These are phyloP conservation scores for Zaprionus africanus DNA, from an alignment of 1,140 invertebrate species.

Conservation along the genomic window DNA sequence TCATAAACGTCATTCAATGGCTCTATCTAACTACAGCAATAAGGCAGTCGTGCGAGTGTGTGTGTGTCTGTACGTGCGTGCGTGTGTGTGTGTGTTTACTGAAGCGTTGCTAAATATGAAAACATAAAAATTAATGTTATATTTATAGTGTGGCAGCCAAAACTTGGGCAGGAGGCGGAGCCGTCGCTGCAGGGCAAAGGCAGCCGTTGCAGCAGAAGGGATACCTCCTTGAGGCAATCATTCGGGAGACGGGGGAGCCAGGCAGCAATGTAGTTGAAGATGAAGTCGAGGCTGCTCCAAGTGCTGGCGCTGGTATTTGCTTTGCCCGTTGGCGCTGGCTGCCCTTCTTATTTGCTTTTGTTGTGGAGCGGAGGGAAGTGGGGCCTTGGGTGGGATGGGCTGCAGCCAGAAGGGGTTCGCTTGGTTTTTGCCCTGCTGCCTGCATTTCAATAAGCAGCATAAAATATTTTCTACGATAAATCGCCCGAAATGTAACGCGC, in stretches of 20 bases:
- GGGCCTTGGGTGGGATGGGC: neutral
- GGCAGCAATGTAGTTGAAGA: constrained; percentile 8
- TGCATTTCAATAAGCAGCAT: constrained; percentile 75
- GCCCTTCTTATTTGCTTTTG: constrained; percentile 49
- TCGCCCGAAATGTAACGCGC: constrained; percentile 49
- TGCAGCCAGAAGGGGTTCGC: constrained; percentile 16
- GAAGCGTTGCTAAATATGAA: constrained; percentile 80
- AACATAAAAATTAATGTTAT: constrained; percentile 82
- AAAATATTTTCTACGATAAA: constrained; percentile 71
- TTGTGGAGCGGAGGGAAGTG: constrained; percentile 8
- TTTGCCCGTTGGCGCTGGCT: constrained; percentile 50
- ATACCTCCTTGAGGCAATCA: neutral
- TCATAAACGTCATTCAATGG: constrained; percentile 80
- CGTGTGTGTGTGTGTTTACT: constrained; percentile 62
- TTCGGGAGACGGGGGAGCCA: neutral
- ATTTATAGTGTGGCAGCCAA: constrained; percentile 79
- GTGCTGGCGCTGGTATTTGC: constrained; percentile 56
- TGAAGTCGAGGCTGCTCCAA: constrained; percentile 46
- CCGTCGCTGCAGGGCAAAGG: constrained; percentile 67
- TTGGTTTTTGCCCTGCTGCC: constrained; percentile 32
- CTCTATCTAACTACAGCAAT: constrained; percentile 61
- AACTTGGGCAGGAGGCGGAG: constrained; percentile 70
- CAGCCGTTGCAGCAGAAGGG: constrained; percentile 7
- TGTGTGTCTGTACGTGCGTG: constrained; percentile 36
- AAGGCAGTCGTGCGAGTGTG: constrained; percentile 37